Evolutionary conservation across 1,140 invertebrate genomes (phyloP).

Genomic region (Ericerus pela): DNA sequence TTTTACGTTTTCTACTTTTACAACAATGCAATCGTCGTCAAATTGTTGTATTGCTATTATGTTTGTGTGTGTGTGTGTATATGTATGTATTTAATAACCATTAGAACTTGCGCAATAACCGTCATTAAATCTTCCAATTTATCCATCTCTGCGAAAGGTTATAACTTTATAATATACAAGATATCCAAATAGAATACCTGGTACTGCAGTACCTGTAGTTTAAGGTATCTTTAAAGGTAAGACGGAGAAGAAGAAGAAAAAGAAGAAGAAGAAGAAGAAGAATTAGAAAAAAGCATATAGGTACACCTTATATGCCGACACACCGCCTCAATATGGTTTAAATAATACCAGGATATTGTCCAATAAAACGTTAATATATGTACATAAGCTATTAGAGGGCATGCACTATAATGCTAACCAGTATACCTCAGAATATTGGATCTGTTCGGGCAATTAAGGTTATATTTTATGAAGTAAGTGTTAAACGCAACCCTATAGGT

Average conservation of each 20-base stretch:
- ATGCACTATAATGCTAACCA: not conserved
- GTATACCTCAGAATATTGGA: not conserved
- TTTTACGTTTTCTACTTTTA: not conserved
- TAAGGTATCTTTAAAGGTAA: no score
- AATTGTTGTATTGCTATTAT: no score
- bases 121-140: not conserved
- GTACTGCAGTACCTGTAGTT: no score
- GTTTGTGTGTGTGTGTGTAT: no score
- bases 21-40: no score
- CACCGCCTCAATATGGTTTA: not conserved
- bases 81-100: not conserved
- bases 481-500: not conserved
- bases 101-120: not conserved
- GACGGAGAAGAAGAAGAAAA: no score
- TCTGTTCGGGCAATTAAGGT: constrained; percentile 4
- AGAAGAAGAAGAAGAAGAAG: no score
- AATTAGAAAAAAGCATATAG: no score
- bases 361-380: not conserved
- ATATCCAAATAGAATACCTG: no score
- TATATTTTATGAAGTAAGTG: not conserved
- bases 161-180: no score
- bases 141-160: constrained; percentile 2
- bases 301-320: not conserved
- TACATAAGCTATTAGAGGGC: not conserved
- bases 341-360: constrained; percentile 1